Percentiles rank a stretch among this genome's conserved stretches.
These are phyloP conservation scores for Apus apus DNA, from an alignment of 2,113 vertebrate species.

Conservation along the genomic window DNA sequence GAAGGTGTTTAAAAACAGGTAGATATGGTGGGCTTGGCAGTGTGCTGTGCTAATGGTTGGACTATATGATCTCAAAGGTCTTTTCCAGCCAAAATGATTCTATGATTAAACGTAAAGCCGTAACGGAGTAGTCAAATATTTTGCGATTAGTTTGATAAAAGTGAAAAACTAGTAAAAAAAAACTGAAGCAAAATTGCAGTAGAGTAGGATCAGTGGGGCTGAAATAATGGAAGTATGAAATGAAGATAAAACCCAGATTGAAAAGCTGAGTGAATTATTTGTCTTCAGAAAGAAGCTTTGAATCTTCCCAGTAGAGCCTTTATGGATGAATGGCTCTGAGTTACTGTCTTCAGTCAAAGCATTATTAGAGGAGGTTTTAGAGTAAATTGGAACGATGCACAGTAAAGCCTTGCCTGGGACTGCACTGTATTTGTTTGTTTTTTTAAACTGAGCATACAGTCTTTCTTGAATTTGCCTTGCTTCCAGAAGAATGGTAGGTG, in stretches of 20 bases:
- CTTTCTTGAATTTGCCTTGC: not conserved
- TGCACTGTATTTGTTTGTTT: not conserved
- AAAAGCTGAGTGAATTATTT: not conserved
- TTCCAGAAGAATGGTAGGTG: not conserved
- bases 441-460: not conserved
- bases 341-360: not conserved
- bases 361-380: not conserved
- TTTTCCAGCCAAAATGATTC: no score
- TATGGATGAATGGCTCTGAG: not conserved
- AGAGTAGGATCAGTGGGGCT: not conserved
- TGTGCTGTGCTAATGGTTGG: no score
- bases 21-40: no score
- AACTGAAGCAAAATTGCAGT: not conserved
- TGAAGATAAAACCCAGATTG: not conserved
- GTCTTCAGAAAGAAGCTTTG: not conserved
- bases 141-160: not conserved
- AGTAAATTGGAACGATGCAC: not conserved
- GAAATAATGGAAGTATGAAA: slow-evolving; percentile 1
- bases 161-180: not conserved
- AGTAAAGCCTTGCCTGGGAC: not conserved
- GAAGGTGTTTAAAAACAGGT: no score
- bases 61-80: no score
- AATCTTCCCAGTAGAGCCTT: slow-evolving; percentile 2
- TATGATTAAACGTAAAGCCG: not conserved
- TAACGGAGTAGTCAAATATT: not conserved